Evolutionary conservation across 2,888 invertebrate genomes (phyloP), one percentile per base, ranked within the genome.

Genomic region (Eupeodes latifasciatus): DNA sequence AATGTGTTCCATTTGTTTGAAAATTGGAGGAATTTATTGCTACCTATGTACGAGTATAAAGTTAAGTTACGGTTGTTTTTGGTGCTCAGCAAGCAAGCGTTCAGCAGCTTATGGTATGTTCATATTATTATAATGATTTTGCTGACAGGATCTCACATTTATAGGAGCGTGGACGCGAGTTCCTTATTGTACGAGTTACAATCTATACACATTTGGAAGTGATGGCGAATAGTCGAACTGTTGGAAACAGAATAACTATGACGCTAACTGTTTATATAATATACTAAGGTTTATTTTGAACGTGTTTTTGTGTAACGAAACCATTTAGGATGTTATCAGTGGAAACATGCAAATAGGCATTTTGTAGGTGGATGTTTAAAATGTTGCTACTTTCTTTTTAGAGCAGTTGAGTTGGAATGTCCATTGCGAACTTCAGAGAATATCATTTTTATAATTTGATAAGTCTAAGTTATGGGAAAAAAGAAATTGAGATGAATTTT

Each of bases 1-100:
- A 83, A 80, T 83, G 66, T 83, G 83, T 87, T 83, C 80, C 83
- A 83, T 87, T 87, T 83, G 86, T 75, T 71, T 14, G 49, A 49
- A 55, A 53, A 71, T 74, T 87, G 71, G 27, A 62, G 75, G 86
- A 82, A 82, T 86, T 82, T 79, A 79, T 82, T 75, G 59, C 72
- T 40, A 12, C 0, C 59, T 44, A n/a, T 51, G 36, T 57, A n/a
- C n/a, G n/a, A n/a, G n/a, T n/a, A 61, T 62, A 57, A 53, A 59
- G 34, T 40, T 40, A 40, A 40, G 72, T 62, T 72, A 77, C 53
- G 27, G 80, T 51, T 75, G 40, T 36, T 66, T 14, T 57, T 44
- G n/a, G 51, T 55, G 34, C 12, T 16, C 12, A 12, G 12, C 6
- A 40, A 40, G 64, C 0, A 27, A n/a, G 34, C 36, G 57, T 16